Evolutionary conservation across 30 jellyfish, hydroid and myxozoan species (phyloP), one percentile per base, ranked within the genome.

Genomic region (Catostylus mosaicus): DNA sequence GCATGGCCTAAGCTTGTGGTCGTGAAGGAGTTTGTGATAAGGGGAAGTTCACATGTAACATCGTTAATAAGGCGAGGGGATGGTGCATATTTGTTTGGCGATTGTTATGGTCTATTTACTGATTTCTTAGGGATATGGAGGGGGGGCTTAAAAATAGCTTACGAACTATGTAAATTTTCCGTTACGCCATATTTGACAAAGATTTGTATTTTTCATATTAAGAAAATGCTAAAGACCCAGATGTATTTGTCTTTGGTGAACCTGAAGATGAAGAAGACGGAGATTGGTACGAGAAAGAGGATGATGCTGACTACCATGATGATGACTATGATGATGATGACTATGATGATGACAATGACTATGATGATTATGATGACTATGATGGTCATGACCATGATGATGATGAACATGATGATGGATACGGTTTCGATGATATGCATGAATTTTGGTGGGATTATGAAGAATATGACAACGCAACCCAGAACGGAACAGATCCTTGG

Each of bases 311-410:
- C 19, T 30, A 66, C 50, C 78, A 72, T 26, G 33, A 32, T 35
- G 68, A 57, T 56, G 82, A 38, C 12, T 34, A 63, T 31, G 82
- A 40, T 0, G 90, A 64, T 2, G 75, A 30, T 18, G 69, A 31
- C 7, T 30, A 66, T 26, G 38, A 30, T 47, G 84, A n/a, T 18
- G 30, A 71, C 20, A 48, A 71, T 43, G 69, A 48, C 43, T 24
- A 18, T 32, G 82, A 48, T 20, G 67, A 80, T 37, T n/a, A n/a
- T n/a, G n/a, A n/a, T n/a, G n/a, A n/a, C n/a, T n/a, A 12, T 46
- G 83, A 72, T 26, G 33, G 52, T 35, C 48, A 57, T 56, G 82
- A 38, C 12, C 45, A 63, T 31, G 82, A 40, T 0, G 90, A 64
- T 2, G 75, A 30, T 18, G 69, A 31, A 16, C 48, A 66, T 26